Evolutionary conservation across 2,113 vertebrate genomes (phyloP).

Genomic region (Rhipidura dahli): DNA sequence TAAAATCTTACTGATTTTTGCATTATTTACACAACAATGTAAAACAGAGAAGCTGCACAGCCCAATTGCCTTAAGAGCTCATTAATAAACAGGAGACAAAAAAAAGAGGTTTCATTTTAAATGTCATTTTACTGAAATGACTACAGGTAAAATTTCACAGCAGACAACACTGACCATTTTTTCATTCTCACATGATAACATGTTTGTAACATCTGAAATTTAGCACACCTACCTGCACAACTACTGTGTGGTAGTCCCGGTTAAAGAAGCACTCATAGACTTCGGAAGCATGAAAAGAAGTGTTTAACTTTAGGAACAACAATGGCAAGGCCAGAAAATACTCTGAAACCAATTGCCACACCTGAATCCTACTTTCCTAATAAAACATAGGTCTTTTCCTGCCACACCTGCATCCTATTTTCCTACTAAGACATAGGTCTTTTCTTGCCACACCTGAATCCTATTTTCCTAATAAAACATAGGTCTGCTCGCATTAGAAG

Average conservation of each 20-base stretch:
- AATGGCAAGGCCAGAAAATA: background rate
- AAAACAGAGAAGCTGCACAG: background rate
- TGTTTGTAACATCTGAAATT: background rate
- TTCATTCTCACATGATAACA: background rate
- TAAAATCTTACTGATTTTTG: background rate
- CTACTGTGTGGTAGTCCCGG: background rate
- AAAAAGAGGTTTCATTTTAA: background rate
- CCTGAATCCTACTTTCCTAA: background rate
- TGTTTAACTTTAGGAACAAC: background rate
- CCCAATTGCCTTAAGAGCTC: constrained; percentile 11
- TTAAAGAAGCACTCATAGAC: background rate
- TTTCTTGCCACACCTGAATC: background rate
- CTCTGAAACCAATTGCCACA: rapidly evolving
- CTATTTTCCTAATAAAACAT: background rate
- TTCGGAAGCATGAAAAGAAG: background rate
- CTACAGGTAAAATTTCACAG: background rate
- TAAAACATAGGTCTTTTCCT: background rate
- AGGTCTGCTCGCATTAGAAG: background rate
- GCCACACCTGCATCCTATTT: background rate
- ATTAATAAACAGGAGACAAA: constrained; percentile 9
- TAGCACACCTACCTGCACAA: background rate
- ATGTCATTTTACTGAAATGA: background rate
- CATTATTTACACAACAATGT: background rate
- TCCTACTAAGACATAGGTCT: background rate
- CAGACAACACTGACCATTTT: background rate